Evolutionary conservation across 2,888 invertebrate genomes (phyloP), one percentile per base, ranked within the genome.

Genomic region (Platycheirus albimanus): DNA sequence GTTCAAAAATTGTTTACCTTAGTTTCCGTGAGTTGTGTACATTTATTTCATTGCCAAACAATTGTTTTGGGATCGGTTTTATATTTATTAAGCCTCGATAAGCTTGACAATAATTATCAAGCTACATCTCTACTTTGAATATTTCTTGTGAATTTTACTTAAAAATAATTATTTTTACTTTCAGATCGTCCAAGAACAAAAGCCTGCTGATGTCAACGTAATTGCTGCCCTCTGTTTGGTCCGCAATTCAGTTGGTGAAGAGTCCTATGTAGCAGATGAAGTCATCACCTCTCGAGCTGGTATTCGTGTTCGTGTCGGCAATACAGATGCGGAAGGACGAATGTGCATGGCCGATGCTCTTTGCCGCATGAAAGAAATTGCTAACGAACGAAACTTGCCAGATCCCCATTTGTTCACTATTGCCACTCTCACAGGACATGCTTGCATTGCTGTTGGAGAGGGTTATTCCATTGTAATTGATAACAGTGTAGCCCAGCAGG

Each of bases 301-400:
- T 3, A 93, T 93, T n/a, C 92, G 96, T 77, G 94, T 98, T 64
- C 93, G 98, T 74, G 93, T 99, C 54, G 96, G 96, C 69, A 98
- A 99, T 91, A 98, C 98, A 3, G 98, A 99, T 92, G 98, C 98
- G 58, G 98, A 99, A 91, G 98, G 98, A 1, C 93, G 98, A 72
- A 95, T 98, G 95, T 95, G 95, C 49, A 97, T 98, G 97, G 95
- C 95, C 41, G 98, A 98, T 92, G 94, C 96, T 24, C 93, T 98
- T 30, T 96, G 95, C 88, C 93, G 93, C 91, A 94, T 95, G 91
- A 93, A 92, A 87, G 91, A 91, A 86, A 91, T 94, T 88, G 97
- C 96, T 4, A 86, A 93, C 11, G 86, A 89, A 15, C 70, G 85
- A 4, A 91, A 92, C 81, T 94, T 95, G 85, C 92, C 93, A 6